Base-by-base conservation (phyloP, 2,888 invertebrate species). In the Ennomos fuscantarius region DNA sequence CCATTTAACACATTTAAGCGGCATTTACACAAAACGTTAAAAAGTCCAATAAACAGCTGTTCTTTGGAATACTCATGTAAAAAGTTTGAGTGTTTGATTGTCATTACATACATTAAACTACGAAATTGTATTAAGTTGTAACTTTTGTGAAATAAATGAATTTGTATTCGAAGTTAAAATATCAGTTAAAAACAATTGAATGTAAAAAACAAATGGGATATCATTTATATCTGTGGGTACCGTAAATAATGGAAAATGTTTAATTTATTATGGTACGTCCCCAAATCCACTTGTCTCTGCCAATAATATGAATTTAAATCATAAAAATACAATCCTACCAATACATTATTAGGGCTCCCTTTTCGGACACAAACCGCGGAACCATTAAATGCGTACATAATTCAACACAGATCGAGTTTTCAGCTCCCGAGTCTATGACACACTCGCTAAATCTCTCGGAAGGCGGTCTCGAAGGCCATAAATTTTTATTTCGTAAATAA, bases 401-500 rank as follows among this genome's bases (percentile, higher is more conserved):
- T 82, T 91, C 89, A 89, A 83, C 77, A 71, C 78, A 78, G 86
- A 84, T 84, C 86, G 84, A 82, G 84, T 81, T 81, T 81, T 79
- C 86, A 82, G 82, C 82, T 81, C 77, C 79, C 82, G 79, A 85
- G 84, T 89, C 89, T 90, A 88, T 89, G 90, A 87, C 89, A 85
- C 82, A 80, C 84, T 81, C 87, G 88, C 89, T 89, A 89, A 89
- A 90, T 90, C 90, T 89, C 87, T 82, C 85, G 82, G 86, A 89
- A 91, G 91, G 91, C 91, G 91, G 88, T 86, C 84, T 81, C 78
- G 69, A 62, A 73, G 76, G 71, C 83, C 82, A 87, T 92, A 91
- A 90, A 91, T 91, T 90, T 84, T 84, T 89, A 84, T 88, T 88
- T 85, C 79, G 82, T 85, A 87, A 87, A 89, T 87, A 87, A 91